Base-by-base conservation (phyloP, 2,888 invertebrate genomes). In the Brachycybe producta region DNA sequence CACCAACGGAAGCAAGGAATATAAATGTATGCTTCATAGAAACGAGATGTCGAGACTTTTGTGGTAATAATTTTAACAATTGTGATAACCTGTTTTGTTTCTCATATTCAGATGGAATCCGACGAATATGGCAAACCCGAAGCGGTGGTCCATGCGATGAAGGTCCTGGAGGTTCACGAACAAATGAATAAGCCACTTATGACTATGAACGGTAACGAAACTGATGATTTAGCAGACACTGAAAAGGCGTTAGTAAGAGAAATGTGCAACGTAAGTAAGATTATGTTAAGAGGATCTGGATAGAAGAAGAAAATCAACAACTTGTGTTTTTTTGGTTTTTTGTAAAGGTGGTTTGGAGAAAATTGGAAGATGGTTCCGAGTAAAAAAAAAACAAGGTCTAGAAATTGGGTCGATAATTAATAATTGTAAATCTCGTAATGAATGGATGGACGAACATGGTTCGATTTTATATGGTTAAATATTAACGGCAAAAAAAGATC, bases 201-300 rank as follows among this genome's bases (percentile, higher is more conserved):
- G 26, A 55, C 49, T 52, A 66, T 59, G 44, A 26, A 61, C 23
- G 56, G 59, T 39, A 52, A 56, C 3, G 54, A 57, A 27, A 54
- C 53, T 15, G 61, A 64, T 35, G 54, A 64, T 48, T 61, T 67
- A 44, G 69, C 85, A 61, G 82, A 88, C 59, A 85, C 86, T 15
- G 91, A 91, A 66, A 90, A 88, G 65, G 91, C 91, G 3, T 74
- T 92, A 49, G 86, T 92, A 43, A 75, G 90, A 60, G 91, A 92
- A 72, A 91, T 92, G 91, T 92, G 91, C 70, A 91, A 92, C 70
- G 81, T 81, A 69, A 72, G 77, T 70, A 3, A 11, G n/a, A 26
- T 13, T 11, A 19, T 30, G 32, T 21, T 24, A 52, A 26, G 1
- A n/a, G 19, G 19, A 3, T 36, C 5, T n/a, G 34, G 17, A 49